Evolutionary conservation across 2,888 invertebrate genomes (phyloP).

Genomic region (Amiota mariae): DNA sequence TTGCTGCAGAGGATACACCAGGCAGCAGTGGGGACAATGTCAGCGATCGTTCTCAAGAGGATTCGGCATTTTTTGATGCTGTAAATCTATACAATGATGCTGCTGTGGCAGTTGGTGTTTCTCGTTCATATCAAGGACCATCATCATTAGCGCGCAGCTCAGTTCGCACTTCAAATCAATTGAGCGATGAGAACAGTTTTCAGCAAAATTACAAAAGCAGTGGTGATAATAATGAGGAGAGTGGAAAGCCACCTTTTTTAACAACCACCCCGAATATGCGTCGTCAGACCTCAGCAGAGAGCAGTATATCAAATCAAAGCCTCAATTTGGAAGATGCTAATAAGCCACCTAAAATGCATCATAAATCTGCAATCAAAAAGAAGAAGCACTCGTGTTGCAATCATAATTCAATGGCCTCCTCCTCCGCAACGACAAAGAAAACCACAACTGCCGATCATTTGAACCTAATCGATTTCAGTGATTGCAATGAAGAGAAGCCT

Average conservation of each 20-base stretch:
- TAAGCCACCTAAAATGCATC: conserved; percentile 38
- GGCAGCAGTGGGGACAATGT: conserved; percentile 67
- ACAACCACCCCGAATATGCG: conserved; percentile 64
- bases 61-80: conserved; percentile 70
- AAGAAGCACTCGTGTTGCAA: conserved; percentile 46
- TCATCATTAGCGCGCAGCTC: conserved; percentile 72
- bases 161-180: conserved; percentile 71
- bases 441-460: conserved; percentile 44
- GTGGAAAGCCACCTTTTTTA: conserved; percentile 63
- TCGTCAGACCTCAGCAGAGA: conserved; percentile 73
- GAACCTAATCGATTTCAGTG: conserved; percentile 72
- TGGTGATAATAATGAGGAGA: conserved; percentile 48
- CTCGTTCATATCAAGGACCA: conserved; percentile 55
- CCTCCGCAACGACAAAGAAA: neutral
- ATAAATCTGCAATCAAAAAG: conserved; percentile 50
- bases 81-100: conserved; percentile 68
- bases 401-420: too few relatives aligned
- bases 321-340: conserved; percentile 68
- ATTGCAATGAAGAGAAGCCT: conserved; percentile 65
- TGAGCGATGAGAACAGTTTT: conserved; percentile 69
- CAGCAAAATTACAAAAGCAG: conserved; percentile 73
- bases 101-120: conserved; percentile 51
- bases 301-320: conserved; percentile 73
- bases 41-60: conserved; percentile 68
- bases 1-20: conserved; percentile 60